Base-by-base conservation (phyloP, 2,797 vertebrate genomes). In the Sebastes paucispinis region DNA sequence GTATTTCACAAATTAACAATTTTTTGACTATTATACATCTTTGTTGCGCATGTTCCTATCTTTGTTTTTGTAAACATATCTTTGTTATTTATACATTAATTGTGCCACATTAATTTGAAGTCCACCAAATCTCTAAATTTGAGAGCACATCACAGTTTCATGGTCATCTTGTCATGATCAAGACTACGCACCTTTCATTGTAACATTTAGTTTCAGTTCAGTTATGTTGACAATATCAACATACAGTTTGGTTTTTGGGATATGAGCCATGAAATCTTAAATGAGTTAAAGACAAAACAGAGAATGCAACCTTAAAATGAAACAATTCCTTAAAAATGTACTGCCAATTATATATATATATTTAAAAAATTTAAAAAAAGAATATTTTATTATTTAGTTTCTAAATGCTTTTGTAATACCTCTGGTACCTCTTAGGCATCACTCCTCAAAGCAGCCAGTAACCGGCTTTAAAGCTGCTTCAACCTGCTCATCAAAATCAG, bases 391-490 rank as follows among this genome's bases (percentile, higher is more conserved):
- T 32, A 55, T 55, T 36, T 57, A 32, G 18, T 24, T 31, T 55
- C 8, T 69, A 22, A 34, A 22, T 16, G 2, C 20, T 8, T 2
- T 34, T 24, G 29, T 68, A 11, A 29, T 16, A 16, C 3, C 36
- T 67, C 39, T 31, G 31, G 32, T 63, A 4, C 31, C 9, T 63
- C 20, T 22, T 5, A 31, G 36, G 22, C 0, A 13, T 43, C 39
- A 43, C 39, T 43, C 13, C 3, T 43, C 39, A 43, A 43, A 43
- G 39, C 39, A 43, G 39, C 14, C 39, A 43, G 39, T 43, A 43
- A 43, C 39, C 39, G 39, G 39, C 39, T 43, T 43, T 43, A 43
- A 72, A 71, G 24, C 64, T 47, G 34, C 63, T 65, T 65, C 12
- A 27, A 66, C 64, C 64, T 27, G 65, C 43, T 25, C 25, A 32